Evolutionary conservation across 1,140 invertebrate genomes (phyloP), one percentile per base, ranked within the genome.

Genomic region (Microvelia longipes): DNA sequence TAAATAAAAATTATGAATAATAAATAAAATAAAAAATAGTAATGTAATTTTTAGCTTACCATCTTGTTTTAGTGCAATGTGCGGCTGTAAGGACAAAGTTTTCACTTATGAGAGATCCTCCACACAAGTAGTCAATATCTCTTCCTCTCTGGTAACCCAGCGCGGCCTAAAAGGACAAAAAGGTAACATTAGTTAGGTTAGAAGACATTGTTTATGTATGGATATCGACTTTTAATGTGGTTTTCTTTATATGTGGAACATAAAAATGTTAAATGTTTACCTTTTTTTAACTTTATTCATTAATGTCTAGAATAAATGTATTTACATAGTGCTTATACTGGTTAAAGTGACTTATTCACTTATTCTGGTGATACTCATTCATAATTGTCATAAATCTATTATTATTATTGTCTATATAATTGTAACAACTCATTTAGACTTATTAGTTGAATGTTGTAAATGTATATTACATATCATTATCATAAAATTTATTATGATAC

Each of bases 71-170:
- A 60, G 78, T 62, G 69, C 82, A 84, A 72, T 83, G 82, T 5
- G 79, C 80, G 13, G 84, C 84, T 11, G 83, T 85, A n/a, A 85
- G 71, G 15, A 85, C 78, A 72, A 78, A 85, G 71, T 79, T 74
- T 66, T 82, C 79, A 66, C 81, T 83, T 67, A 86, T 82, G n/a
- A 85, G 70, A 30, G 80, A 79, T 14, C 83, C 84, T 24, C 84
- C 84, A 69, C 84, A 86, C 28, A 78, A 73, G 79, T 81, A 83
- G 28, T 73, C 75, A 0, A 79, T 70, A n/a, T 71, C 71, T 27
- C 71, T 72, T 60, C 67, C 69, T 67, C 71, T 64, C n/a, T 73
- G 63, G 69, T 69, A 71, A 1, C 74, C 75, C n/a, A 75, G 28
- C 0, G 67, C 74, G 27, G 71, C 73, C 73, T 73, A 71, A 11